phyloP scores from a whole-genome alignment of 2,113 vertebrate species.

The Acrocephalus arundinaceus region DNA sequence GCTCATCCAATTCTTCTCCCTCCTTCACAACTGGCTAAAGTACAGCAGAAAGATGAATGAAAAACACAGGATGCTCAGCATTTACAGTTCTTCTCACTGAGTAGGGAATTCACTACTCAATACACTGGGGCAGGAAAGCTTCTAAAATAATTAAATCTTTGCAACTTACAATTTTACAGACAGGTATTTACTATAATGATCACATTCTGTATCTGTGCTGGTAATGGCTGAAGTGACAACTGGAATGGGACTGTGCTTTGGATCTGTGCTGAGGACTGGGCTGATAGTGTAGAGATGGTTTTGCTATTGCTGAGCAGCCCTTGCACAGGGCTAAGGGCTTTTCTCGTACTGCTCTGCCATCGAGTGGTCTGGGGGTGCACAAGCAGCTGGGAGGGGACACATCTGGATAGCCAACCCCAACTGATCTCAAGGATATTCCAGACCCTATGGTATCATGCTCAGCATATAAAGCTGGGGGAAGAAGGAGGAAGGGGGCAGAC shows the following conservation, averaged over 20 bases:
- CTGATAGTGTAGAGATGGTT: background rate
- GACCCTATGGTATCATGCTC: fast-evolving
- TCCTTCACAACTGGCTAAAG: slow-evolving; percentile 83
- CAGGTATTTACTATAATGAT: background rate
- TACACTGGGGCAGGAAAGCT: background rate
- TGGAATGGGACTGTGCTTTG: background rate
- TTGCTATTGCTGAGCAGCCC: background rate
- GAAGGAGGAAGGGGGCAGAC: background rate
- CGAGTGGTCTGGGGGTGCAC: background rate
- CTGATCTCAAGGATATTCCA: background rate
- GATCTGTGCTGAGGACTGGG: background rate
- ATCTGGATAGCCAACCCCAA: background rate
- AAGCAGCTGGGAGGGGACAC: background rate
- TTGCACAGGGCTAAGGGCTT: background rate
- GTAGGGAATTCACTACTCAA: background rate
- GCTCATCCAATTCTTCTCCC: slow-evolving; percentile 80
- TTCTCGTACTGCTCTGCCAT: fast-evolving
- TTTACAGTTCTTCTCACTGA: background rate
- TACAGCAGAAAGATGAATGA: background rate
- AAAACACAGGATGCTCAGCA: background rate
- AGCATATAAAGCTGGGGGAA: background rate
- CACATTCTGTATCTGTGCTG: background rate
- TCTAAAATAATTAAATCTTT: background rate
- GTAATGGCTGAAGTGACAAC: background rate
- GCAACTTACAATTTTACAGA: background rate